phyloP scores from a whole-genome alignment of 2,797 vertebrate genomes.

The Sternotherus odoratus region DNA sequence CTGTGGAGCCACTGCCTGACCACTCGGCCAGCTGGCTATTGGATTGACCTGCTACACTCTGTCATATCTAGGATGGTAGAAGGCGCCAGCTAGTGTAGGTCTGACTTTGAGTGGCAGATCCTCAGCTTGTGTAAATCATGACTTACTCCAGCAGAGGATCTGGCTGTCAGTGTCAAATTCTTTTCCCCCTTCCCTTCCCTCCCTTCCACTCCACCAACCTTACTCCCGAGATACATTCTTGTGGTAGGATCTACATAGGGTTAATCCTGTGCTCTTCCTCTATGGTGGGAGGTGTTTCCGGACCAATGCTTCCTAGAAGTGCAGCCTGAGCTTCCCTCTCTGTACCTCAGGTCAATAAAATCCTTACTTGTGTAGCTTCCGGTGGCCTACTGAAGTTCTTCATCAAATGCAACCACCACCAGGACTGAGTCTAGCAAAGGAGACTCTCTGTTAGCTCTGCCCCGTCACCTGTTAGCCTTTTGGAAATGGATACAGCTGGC shows the following conservation, averaged over 20 bases:
- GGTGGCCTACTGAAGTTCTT: not conserved
- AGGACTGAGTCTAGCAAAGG: not conserved
- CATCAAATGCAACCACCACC: not conserved
- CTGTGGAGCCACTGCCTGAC: not conserved
- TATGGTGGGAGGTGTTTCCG: not conserved
- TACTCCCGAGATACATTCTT: not conserved
- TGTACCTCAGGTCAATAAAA: constrained; percentile 11
- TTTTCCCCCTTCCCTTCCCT: not conserved
- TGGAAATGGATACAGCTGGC: not conserved
- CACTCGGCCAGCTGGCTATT: not conserved
- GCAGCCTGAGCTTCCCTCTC: constrained; percentile 33
- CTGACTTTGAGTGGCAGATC: not conserved
- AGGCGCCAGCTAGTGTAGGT: not conserved
- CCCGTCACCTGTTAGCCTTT: not conserved
- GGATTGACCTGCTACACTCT: not conserved
- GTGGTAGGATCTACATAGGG: not conserved
- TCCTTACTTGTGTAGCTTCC: not conserved
- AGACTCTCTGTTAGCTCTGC: not conserved
- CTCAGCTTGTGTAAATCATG: not conserved
- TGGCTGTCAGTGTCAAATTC: not conserved
- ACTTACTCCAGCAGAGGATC: not conserved
- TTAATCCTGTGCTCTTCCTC: not conserved
- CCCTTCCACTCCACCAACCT: not conserved
- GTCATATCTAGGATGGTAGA: not conserved
- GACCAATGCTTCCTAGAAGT: not conserved